Base-by-base conservation (phyloP, 2,113 vertebrate genomes). In the Agelaius phoeniceus region DNA sequence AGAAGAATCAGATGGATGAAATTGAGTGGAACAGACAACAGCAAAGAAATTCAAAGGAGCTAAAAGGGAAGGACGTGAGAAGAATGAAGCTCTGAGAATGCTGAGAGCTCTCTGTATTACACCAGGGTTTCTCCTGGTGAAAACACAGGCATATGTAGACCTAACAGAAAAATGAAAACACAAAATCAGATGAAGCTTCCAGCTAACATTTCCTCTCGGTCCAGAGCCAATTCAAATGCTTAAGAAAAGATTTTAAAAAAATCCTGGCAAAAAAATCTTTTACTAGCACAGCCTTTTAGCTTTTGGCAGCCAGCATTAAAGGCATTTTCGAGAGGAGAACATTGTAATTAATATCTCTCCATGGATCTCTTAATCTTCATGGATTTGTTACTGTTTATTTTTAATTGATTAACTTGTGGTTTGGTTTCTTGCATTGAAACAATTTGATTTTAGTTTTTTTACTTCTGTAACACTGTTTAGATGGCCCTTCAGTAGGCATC, bases 11-110 rank as follows among this genome's bases (percentile, higher is more conserved):
- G 51, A 87, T 59, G 39, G 65, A 87, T 74, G 37, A 92, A 92
- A 96, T 78, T 89, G 89, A 91, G 84, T 82, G 77, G 87, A 96
- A 94, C 5, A 10, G 57, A 94, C 61, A 91, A 91, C 33, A 92
- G 24, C 24, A 87, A 88, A 74, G 80, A 67, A 94, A 89, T 43
- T 55, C 1, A 2, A 67, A 73, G 39, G 27, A 74, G 39, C 37
- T 87, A 59, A 95, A 71, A 66, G 16, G 15, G 51, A 95, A 88
- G 37, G 31, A 79, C 0, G 0, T 81, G 76, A 84, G 35, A 79
- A 75, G 90, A 93, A 93, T 46, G 41, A 80, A 84, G 43, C 23
- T 81, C 48, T 59, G 52, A 94, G 65, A 77, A 89, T 35, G 39
- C 35, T 58, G 55, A 63, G 37, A 41, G n/a, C 62, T 9, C 0